Base-by-base conservation (phyloP, 2,888 invertebrate genomes). In the Phlogophora meticulosa region DNA sequence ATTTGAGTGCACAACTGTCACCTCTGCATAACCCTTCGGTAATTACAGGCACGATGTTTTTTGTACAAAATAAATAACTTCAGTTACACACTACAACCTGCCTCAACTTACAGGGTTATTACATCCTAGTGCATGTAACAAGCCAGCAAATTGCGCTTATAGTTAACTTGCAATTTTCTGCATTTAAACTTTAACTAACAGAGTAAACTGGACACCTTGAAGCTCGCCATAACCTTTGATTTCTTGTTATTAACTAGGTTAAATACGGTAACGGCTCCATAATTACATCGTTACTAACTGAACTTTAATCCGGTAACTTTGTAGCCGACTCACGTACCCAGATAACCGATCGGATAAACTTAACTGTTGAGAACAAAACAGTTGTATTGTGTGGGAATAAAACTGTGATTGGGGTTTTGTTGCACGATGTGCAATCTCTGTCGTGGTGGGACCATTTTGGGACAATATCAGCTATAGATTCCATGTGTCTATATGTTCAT, bases 301-400 rank as follows among this genome's bases (percentile, higher is more conserved):
- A 72, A 76, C 49, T 78, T 57, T 80, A 57, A 80, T 68, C 45
- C 46, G 10, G 45, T 48, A 60, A 76, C 68, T 80, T 76, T 72
- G 58, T 46, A 59, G 64, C 72, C 62, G 45, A 76, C 56, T 79
- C 82, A 80, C 80, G 59, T 78, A 57, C 22, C 20, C 24, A 61
- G 72, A 77, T 80, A 77, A 62, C 78, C n/a, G 57, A 38, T 45
- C 15, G 46, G 69, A 24, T 76, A 64, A 63, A 55, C 45, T 43
- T 38, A 45, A 71, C 56, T 38, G 58, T 77, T 65, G 52, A 46
- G 67, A 64, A 68, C 64, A 63, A 58, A 79, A 70, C 62, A 66
- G 38, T 70, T 57, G 56, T 60, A 62, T 70, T 61, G 48, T 52
- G 58, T 15, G 20, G 17, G 43, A 64, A 70, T 28, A 28, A 28